phyloP scores from a whole-genome alignment of 2,888 invertebrate species.

The Mythimna impura region DNA sequence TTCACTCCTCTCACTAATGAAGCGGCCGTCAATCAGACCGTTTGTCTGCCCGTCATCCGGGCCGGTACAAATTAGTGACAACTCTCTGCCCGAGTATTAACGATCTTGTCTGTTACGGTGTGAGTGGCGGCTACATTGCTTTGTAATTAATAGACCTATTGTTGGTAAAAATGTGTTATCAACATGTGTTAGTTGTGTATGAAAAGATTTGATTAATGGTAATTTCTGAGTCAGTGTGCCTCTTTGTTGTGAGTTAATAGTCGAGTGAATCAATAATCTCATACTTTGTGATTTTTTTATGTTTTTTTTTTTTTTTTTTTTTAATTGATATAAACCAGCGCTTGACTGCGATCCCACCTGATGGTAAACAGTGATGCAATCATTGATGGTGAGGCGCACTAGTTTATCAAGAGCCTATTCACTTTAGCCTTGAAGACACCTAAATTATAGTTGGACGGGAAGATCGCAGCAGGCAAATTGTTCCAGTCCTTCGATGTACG shows the following conservation, averaged over 20 bases:
- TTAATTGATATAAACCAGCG: no score
- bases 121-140: slow-evolving; percentile 62
- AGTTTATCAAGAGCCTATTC: no score
- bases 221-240: slow-evolving; percentile 9
- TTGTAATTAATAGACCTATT: slow-evolving; percentile 61
- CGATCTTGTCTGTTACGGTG: slow-evolving; percentile 76
- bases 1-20: slow-evolving; percentile 79
- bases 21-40: slow-evolving; percentile 84
- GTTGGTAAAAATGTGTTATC: slow-evolving; percentile 59
- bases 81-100: slow-evolving; percentile 77
- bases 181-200: slow-evolving; percentile 46
- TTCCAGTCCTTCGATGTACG: no score
- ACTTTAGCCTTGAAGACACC: no score
- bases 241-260: slow-evolving; percentile 15
- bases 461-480: no score
- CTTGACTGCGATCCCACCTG: no score
- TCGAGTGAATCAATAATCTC: slow-evolving; percentile 15
- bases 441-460: no score
- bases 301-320: no score
- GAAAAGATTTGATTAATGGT: slow-evolving; percentile 55
- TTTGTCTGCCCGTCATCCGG: slow-evolving; percentile 79
- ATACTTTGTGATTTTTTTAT: no score
- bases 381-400: no score
- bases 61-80: slow-evolving; percentile 84
- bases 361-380: no score